These are phyloP conservation scores for Sinodicranocentrus sp. DNA, from an alignment of 2,888 invertebrate species.

Conservation along the genomic window DNA sequence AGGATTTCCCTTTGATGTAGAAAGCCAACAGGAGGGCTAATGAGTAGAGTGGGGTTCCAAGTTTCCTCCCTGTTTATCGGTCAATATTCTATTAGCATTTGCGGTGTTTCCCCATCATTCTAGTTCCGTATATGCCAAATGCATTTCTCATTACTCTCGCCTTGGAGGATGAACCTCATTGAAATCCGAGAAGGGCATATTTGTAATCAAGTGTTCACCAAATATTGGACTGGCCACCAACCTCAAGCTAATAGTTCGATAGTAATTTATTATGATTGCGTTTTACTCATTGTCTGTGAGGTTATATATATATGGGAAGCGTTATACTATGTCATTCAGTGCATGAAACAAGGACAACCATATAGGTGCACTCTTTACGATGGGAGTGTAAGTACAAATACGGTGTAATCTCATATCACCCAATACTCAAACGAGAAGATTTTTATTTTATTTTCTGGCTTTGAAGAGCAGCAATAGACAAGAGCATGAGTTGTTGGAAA, in stretches of 20 bases:
- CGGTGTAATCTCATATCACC: not conserved
- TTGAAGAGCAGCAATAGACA: too few species aligned
- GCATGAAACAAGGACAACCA: not conserved
- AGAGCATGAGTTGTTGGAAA: too few species aligned
- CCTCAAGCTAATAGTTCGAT: slow-evolving; percentile 39
- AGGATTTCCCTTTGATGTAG: too few species aligned
- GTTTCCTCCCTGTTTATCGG: slow-evolving; percentile 38
- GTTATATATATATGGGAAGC: too few species aligned
- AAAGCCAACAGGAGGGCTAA: slow-evolving; percentile 64
- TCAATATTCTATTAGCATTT: slow-evolving; percentile 29
- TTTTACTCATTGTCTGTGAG: slow-evolving; percentile 31
- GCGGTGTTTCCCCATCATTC: not conserved
- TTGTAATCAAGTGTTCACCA: too few species aligned
- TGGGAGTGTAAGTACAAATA: not conserved
- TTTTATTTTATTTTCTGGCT: slow-evolving; percentile 9
- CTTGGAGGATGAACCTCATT: too few species aligned
- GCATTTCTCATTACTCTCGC: too few species aligned
- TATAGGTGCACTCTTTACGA: not conserved
- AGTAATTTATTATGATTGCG: slow-evolving; percentile 54
- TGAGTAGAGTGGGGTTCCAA: slow-evolving; percentile 40
- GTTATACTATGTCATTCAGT: not conserved
- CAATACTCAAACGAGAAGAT: not conserved
- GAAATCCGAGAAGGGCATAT: too few species aligned
- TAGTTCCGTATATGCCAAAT: too few species aligned
- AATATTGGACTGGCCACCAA: slow-evolving; percentile 5